Evolutionary conservation across 2,113 vertebrate species (phyloP), one percentile per base, ranked within the genome.

Genomic region (Rhizomys pruinosus): DNA sequence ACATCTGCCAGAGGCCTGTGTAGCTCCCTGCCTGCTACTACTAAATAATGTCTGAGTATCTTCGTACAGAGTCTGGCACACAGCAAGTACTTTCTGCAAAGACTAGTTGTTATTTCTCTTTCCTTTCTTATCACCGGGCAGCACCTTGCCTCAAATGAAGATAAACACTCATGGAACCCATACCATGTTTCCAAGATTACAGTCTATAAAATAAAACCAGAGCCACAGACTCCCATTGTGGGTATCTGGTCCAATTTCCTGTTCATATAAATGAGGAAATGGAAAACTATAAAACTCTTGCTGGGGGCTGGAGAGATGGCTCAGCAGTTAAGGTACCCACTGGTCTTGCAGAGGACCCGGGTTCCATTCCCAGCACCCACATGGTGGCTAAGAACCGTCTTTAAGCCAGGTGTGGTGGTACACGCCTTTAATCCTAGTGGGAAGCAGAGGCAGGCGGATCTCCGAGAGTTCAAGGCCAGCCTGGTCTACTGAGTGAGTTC

Each of bases 111-210:
- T 29, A 76, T 79, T 91, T 82, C 78, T 69, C 52, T 73, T 86
- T 63, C 34, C 11, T 42, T 76, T 78, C 91, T 92, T 93, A 94
- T 91, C 92, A 55, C 80, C 80, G n/a, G 89, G 80, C 78, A 86
- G 82, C 86, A 92, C 90, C 87, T 81, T 61, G 81, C 77, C 63
- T 42, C 29, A 2, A 15, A 2, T 3, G 55, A 34, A 2, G 44
- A 71, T 69, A 88, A 91, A 61, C 22, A 84, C 29, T 27, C 55
- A 20, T 39, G 66, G 79, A 81, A 69, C 64, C 17, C 57, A 0
- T 16, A 87, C 72, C 12, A 0, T 29, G 37, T 84, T 89, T 82
- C 71, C 86, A 92, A 94, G 90, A 73, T 66, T 88, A 55, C 59
- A 92, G 39, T 79, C 78, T 69, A 78, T 9, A 81, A 90, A 91